Percentiles rank a stretch among this genome's conserved stretches.
These are phyloP conservation scores for Embidobia sp. DNA, from an alignment of 2,888 invertebrate species.

Conservation along the genomic window DNA sequence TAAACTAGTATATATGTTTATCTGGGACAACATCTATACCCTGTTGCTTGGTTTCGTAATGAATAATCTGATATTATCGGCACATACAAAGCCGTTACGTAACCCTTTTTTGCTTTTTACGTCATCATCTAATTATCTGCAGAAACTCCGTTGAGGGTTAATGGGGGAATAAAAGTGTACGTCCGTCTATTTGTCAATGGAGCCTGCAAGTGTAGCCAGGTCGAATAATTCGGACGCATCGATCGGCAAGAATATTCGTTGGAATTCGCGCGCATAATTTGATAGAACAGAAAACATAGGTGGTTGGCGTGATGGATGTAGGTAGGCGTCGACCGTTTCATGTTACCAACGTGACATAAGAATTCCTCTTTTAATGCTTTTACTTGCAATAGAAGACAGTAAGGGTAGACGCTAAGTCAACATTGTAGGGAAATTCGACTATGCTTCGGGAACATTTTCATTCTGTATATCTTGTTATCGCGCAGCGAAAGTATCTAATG, in stretches of 20 bases:
- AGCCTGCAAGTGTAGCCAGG: too few relatives aligned
- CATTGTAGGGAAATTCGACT: neutral
- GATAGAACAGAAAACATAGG: conserved; percentile 36
- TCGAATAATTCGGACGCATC: conserved; percentile 7
- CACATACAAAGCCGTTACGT: conserved; percentile 6
- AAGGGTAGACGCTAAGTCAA: neutral
- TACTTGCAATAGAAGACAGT: neutral
- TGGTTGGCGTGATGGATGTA: conserved; percentile 35
- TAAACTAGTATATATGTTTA: too few relatives aligned
- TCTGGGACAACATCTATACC: conserved; percentile 7
- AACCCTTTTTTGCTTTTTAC: conserved; percentile 17
- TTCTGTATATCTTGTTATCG: too few relatives aligned
- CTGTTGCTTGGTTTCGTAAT: conserved; percentile 41
- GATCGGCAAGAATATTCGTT: conserved; percentile 1
- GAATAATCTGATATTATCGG: conserved; percentile 34
- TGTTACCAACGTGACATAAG: conserved; percentile 37
- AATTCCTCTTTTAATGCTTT: conserved; percentile 28
- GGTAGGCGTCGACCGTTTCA: conserved; percentile 45
- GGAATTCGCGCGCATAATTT: conserved; percentile 39
- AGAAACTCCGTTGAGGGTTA: too few relatives aligned
- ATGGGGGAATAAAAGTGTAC: too few relatives aligned
- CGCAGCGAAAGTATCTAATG: too few relatives aligned
- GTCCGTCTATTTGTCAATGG: too few relatives aligned
- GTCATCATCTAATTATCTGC: conserved; percentile 6
- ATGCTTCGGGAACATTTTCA: too few relatives aligned